Base-by-base conservation (phyloP, 2,888 invertebrate genomes). In the Drosophila testacea region DNA sequence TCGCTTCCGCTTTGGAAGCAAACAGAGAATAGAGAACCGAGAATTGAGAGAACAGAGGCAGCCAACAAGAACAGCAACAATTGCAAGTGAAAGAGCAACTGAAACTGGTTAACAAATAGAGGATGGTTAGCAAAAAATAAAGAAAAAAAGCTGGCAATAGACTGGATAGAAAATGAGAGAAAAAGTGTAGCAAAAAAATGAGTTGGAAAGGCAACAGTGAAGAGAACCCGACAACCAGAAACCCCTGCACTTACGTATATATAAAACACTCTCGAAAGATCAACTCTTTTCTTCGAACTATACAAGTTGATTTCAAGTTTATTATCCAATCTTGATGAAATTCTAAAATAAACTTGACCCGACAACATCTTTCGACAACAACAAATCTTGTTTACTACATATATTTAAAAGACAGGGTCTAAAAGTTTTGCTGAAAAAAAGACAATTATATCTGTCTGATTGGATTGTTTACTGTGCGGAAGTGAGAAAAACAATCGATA, bases 1-100 rank as follows among this genome's bases (percentile, higher is more conserved):
- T 78, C 68, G 87, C 79, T 89, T 86, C 86, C 86, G 86, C 81
- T 86, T 62, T 65, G 39, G 39, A 52, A 32, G 57, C 34, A 22
- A 32, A 32, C 32, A 9, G 32, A 32, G 36, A 34, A 38, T 9
- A 54, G 60, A 46, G 54, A 32, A 34, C 44, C 36, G 11, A 38
- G 36, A 16, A 10, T 16, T 9, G 38, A 32, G 32, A n/a, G 57
- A 30, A 30, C 61, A 65, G 61, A 61, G 68, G 73, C 77, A 78
- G 59, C 73, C 68, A 77, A 69, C 73, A 79, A 66, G 73, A 86
- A 81, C 65, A 66, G 50, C 50, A 69, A 68, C 65, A 57, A 62
- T 55, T 62, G 75, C 75, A 74, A 62, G 63, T 54, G 57, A 67
- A 73, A 79, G 71, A 73, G 63, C 66, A 72, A 61, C 66, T 63